A percentile compares a stretch with the other conserved stretches of the same genome.
These are phyloP conservation scores for Archegozetes longisetosus DNA, from an alignment of 1,140 invertebrate species.

Conservation along the genomic window DNA sequence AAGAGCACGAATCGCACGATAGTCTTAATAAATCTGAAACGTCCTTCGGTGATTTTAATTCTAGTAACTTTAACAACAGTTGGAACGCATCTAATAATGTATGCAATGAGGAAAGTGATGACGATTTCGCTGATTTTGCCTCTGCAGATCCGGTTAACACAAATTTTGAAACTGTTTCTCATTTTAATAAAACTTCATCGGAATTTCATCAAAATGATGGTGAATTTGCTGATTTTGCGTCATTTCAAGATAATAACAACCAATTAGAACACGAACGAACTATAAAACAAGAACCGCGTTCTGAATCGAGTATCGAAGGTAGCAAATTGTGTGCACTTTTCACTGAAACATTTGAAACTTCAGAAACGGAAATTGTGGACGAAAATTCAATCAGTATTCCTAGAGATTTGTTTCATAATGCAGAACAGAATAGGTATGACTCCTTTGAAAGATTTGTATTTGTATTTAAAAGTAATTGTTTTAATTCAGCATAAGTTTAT, in stretches of 20 bases:
- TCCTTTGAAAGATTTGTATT: not conserved
- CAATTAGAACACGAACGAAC: not conserved
- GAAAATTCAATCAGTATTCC: not conserved
- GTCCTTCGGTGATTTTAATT: not conserved
- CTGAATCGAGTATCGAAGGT: not conserved
- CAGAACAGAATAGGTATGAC: not conserved
- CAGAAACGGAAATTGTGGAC: not conserved
- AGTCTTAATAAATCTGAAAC: not conserved
- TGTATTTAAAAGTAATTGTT: not conserved
- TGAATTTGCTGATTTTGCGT: not conserved
- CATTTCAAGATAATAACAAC: not conserved
- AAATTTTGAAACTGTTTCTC: conserved; percentile 9
- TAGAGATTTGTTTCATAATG: not conserved
- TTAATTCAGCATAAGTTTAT: conserved; percentile 14
- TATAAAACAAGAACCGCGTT: not conserved
- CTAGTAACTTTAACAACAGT: not conserved
- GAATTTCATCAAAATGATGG: not conserved
- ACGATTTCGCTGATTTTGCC: conserved; percentile 19
- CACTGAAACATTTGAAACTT: not conserved
- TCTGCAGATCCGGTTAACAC: not conserved
- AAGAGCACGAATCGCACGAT: not conserved
- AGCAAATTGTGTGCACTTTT: not conserved
- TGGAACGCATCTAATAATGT: not conserved
- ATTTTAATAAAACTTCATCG: not conserved
- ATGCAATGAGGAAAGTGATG: not conserved